These are phyloP conservation scores for Lysandra coridon DNA, from an alignment of 2,888 invertebrate species.

Conservation along the genomic window DNA sequence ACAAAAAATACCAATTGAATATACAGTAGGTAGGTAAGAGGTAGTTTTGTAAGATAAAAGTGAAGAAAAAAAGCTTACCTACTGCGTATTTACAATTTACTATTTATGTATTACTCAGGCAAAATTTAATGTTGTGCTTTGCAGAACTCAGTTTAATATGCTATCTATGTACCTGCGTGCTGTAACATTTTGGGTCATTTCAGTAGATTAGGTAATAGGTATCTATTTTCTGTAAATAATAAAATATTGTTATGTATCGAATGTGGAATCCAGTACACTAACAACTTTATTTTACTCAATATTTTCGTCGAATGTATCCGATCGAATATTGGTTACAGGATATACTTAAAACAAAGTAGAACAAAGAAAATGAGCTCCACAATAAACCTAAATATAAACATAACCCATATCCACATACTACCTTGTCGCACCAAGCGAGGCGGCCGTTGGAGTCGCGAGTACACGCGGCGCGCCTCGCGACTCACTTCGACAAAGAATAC, in stretches of 20 bases:
- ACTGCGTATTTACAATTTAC: not conserved
- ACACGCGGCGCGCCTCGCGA: conserved; percentile 49
- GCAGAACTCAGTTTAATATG: too few relatives aligned
- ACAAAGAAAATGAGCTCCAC: conserved; percentile 41
- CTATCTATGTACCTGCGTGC: too few relatives aligned
- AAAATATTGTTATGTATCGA: too few relatives aligned
- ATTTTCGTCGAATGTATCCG: not conserved
- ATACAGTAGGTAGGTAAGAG: not conserved
- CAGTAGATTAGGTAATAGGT: too few relatives aligned
- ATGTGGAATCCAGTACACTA: too few relatives aligned
- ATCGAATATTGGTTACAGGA: not conserved
- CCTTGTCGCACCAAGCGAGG: conserved; percentile 58
- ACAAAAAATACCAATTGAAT: conserved; percentile 25
- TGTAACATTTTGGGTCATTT: too few relatives aligned
- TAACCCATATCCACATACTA: conserved; percentile 57
- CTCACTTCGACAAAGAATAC: conserved; percentile 62
- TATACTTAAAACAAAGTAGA: conserved; percentile 34
- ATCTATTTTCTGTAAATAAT: too few relatives aligned
- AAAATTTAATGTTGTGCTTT: not conserved
- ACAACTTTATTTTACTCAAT: not conserved
- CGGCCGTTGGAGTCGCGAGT: conserved; percentile 50
- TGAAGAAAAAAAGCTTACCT: conserved; percentile 7
- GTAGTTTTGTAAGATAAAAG: conserved; percentile 16
- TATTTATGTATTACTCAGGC: not conserved
- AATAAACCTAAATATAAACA: conserved; percentile 69